Base-by-base conservation (phyloP, 2,888 invertebrate genomes). In the Acleris holmiana region DNA sequence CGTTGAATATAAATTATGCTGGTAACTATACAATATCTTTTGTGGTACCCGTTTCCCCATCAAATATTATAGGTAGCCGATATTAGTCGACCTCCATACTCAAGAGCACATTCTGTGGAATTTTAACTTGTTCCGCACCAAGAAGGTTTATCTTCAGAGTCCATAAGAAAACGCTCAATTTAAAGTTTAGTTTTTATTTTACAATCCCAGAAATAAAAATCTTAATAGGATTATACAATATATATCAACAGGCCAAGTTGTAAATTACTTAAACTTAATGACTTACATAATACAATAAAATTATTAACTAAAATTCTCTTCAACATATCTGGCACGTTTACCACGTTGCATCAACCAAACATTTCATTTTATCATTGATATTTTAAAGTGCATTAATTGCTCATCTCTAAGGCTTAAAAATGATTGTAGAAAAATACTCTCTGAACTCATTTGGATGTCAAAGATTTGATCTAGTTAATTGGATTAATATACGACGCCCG, bases 241-340 rank as follows among this genome's bases (percentile, higher is more conserved):
- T 89, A 91, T 91, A 89, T 92, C 89, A 92, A 92, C 91, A 91
- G 91, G 86, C 89, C 91, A 89, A 91, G 89, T 91, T 91, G 92
- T 93, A 91, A 91, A 91, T 93, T 91, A 91, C 91, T 93, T 92
- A 91, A 93, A 92, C 91, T 91, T 91, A 91, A 92, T 92, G 90
- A 91, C 92, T 91, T 91, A 91, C 88, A 91, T 84, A 90, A 90
- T 91, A 91, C 86, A 91, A 91, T 91, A 91, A 91, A 91, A 89
- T 91, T 91, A 91, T 86, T 89, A 92, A 92, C 92, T 92, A 91
- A 92, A 92, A 90, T 87, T 90, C 80, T 91, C 87, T 88, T 89
- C 88, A 91, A 91, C 90, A 90, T 89, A 88, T 90, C 89, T 90
- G 91, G 91, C 91, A 90, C 89, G 75, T 86, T 83, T 84, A 89